A percentile compares a stretch with the other conserved stretches of the same genome.
Conservation (phyloP, 1,140 invertebrate genomes). For the Thereuonema tuberculata region DNA sequence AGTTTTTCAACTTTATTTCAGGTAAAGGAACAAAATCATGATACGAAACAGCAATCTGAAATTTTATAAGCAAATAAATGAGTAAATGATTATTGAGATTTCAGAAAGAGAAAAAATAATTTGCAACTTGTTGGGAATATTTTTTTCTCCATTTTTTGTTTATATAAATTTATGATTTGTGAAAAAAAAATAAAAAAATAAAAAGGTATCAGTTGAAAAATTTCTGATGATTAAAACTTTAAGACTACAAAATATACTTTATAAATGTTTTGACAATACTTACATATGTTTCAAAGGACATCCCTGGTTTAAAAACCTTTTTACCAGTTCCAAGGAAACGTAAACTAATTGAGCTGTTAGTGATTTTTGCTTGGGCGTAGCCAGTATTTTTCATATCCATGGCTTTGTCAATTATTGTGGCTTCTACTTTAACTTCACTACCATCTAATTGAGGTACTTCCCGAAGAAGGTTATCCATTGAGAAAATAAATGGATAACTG, state of each 20-base stretch:
- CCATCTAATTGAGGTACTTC: conserved; percentile 52
- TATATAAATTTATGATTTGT: not conserved
- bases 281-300: conserved; percentile 67
- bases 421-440: conserved; percentile 71
- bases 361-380: conserved; percentile 70
- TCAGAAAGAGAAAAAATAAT: too few relatives aligned
- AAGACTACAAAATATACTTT: too few relatives aligned
- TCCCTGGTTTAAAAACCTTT: conserved; percentile 85
- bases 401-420: conserved; percentile 77
- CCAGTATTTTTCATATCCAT: conserved; percentile 71
- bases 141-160: too few relatives aligned
- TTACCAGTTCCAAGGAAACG: conserved; percentile 74
- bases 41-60: conserved; percentile 27
- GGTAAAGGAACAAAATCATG: conserved; percentile 26
- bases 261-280: conserved; percentile 31
- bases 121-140: too few relatives aligned
- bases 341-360: conserved; percentile 65
- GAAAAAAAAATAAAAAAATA: not conserved
- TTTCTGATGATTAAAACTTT: too few relatives aligned
- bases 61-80: not conserved
- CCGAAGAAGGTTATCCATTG: conserved; percentile 59
- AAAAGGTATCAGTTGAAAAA: not conserved
- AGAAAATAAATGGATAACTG: conserved; percentile 67
- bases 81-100: not conserved
- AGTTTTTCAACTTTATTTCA: conserved; percentile 20